Evolutionary conservation across 2,113 vertebrate species (phyloP), one percentile per base, ranked within the genome.

Genomic region (Stegastes partitus): DNA sequence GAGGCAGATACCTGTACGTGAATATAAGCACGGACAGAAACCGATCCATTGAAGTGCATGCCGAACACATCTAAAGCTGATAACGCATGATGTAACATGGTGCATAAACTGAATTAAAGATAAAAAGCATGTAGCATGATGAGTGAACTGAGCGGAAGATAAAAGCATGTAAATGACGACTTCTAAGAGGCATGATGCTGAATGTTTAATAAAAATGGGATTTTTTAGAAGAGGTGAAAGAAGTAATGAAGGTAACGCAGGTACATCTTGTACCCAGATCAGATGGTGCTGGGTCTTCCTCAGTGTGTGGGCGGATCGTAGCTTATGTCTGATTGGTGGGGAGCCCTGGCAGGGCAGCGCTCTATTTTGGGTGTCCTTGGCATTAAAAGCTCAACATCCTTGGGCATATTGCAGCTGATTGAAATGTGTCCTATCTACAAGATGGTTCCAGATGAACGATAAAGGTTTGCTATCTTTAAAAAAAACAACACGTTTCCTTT

Each of bases 311-410:
- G 71, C 53, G 82, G 68, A 47, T 1, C 49, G 23, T 62, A 71
- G 77, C 82, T 80, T 84, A 84, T 62, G 77, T 62, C 47, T 71
- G 67, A 71, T 61, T 67, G 71, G 77, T 53, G 65, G 66, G 82
- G 78, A 70, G 51, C 4, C 74, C 54, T 67, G 71, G 70, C 76
- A 67, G 65, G 72, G 42, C 49, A 37, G 14, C n/a, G 61, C 61
- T 71, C 54, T 80, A 71, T 80, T 80, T 57, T 71, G 39, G 55
- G 59, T 57, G 55, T 76, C 61, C 77, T 71, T 84, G 77, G 72
- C 61, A 66, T 42, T 8, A 42, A 42, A 42, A 42, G 39, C 39
- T 51, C 12, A 39, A 63, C 72, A 57, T 51, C 67, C 66, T 37
- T 16, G 12, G 61, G 19, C 50, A 26, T 58, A 65, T 21, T 49